A percentile compares a stretch with the other conserved stretches of the same genome.
phyloP scores from a whole-genome alignment of 2,888 invertebrate species.

The Drosophila percnosoma region DNA sequence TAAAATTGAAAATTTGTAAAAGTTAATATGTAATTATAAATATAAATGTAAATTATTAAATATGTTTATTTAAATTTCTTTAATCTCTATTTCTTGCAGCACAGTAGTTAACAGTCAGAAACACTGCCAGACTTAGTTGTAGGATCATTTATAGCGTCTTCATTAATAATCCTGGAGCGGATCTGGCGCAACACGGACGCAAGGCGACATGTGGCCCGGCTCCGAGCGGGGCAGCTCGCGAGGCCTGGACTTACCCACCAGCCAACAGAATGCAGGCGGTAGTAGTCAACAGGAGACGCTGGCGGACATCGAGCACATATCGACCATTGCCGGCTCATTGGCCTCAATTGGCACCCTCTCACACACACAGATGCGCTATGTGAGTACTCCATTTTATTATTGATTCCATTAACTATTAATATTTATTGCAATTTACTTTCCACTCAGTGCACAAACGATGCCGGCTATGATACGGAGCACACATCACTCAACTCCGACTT shows the following conservation, averaged over 20 bases:
- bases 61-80: not conserved
- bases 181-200: conserved; percentile 33
- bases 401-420: not conserved
- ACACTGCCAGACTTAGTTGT: conserved; percentile 20
- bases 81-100: not conserved
- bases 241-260: conserved; percentile 79
- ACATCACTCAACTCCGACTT: conserved; percentile 92
- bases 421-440: not conserved
- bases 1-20: not conserved
- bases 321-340: conserved; percentile 90
- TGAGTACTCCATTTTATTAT: conserved; percentile 44
- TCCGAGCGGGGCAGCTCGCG: conserved; percentile 84
- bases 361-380: conserved; percentile 85
- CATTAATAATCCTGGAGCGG: conserved; percentile 51
- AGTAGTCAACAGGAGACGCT: conserved; percentile 87
- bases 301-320: conserved; percentile 88
- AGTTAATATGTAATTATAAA: not conserved
- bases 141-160: not conserved
- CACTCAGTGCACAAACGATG: conserved; percentile 85
- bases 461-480: conserved; percentile 91
- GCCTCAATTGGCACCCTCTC: conserved; percentile 87
- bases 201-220: conserved; percentile 70
- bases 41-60: not conserved
- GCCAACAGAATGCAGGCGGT: conserved; percentile 76
- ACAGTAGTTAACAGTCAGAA: conserved; percentile 1